Percentiles rank a stretch among this genome's conserved stretches.
phyloP scores from a whole-genome alignment of 2,888 invertebrate species.

The Punctoribates punctum region DNA sequence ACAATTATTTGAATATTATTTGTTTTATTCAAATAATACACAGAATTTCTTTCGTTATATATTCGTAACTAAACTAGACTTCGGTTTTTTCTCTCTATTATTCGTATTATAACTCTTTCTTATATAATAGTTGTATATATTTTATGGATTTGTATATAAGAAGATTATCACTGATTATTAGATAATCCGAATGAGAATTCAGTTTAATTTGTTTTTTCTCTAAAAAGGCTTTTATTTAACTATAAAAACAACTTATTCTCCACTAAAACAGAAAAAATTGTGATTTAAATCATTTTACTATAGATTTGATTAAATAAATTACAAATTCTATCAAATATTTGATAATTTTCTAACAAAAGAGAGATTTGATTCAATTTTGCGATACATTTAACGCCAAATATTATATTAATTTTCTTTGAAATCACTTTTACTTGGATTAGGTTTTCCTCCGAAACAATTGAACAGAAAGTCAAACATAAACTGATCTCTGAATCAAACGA shows the following conservation, averaged over 20 bases:
- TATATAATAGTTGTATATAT: constrained; percentile 11
- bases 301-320: background rate
- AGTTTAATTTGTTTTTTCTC: background rate
- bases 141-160: background rate
- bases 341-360: too few relatives aligned
- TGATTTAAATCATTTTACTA: background rate
- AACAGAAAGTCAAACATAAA: background rate
- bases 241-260: background rate
- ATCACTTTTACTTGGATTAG: background rate
- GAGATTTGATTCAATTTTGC: too few relatives aligned
- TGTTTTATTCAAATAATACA: constrained; percentile 6
- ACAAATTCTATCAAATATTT: too few relatives aligned
- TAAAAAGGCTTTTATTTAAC: constrained; percentile 1
- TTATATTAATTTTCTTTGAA: too few relatives aligned
- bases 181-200: constrained; percentile 21
- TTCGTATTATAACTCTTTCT: background rate
- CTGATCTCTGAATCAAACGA: background rate
- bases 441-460: background rate
- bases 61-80: constrained; percentile 19
- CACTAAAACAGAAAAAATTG: too few relatives aligned
- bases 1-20: background rate
- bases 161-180: constrained; percentile 36
- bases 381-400: too few relatives aligned
- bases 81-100: background rate
- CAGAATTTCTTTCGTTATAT: background rate